Conservation (phyloP, 2,888 invertebrate genomes). For the Taphrorychus bicolor region DNA sequence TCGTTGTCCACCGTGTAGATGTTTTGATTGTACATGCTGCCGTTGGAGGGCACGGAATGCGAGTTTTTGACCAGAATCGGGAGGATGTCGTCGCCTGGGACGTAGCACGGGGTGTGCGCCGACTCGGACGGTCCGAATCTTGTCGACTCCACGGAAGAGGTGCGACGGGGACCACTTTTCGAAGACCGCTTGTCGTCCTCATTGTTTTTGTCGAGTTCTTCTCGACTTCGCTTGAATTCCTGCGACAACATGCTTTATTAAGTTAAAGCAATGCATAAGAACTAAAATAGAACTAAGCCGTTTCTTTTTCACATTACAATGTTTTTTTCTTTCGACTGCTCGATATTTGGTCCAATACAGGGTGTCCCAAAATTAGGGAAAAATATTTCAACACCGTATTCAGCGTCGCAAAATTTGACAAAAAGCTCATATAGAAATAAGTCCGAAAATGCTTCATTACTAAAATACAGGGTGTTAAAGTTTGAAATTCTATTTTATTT, state of each 20-base stretch:
- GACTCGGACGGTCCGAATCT: conserved; percentile 44
- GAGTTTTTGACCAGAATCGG: conserved; percentile 57
- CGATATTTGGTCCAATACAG: too few species aligned
- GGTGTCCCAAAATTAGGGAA: too few species aligned
- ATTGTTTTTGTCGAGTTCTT: conserved; percentile 49
- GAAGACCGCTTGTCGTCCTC: conserved; percentile 35
- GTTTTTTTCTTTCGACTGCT: too few species aligned
- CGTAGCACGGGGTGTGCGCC: conserved; percentile 59
- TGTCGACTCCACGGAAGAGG: conserved; percentile 39
- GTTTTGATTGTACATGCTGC: conserved; percentile 50
- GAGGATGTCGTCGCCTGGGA: conserved; percentile 60
- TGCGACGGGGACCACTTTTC: conserved; percentile 33
- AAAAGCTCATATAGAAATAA: too few species aligned
- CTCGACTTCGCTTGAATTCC: conserved; percentile 43
- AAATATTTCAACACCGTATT: too few species aligned
- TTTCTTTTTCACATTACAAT: too few species aligned
- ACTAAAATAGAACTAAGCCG: too few species aligned
- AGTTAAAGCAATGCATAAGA: background rate
- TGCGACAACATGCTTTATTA: background rate
- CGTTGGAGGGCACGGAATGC: conserved; percentile 50
- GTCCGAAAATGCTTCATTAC: too few species aligned
- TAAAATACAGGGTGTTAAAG: too few species aligned
- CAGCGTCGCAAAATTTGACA: too few species aligned
- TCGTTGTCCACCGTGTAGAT: conserved; percentile 54
- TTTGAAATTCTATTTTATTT: too few species aligned